Conservation (phyloP, 2,888 invertebrate species). For the Lamellibrachia columna region DNA sequence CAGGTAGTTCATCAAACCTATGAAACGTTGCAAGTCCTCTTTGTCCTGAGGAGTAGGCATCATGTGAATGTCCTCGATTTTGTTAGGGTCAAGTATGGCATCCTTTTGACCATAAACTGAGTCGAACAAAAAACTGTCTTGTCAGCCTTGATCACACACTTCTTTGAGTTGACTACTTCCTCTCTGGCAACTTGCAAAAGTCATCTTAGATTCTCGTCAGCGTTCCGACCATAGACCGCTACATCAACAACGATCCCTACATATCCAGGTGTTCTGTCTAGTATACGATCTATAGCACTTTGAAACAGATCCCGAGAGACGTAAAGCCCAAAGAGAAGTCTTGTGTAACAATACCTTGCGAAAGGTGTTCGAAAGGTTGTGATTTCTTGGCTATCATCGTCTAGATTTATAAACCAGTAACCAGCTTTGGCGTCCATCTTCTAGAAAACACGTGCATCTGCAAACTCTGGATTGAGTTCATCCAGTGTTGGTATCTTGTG, state of each 20-base stretch:
- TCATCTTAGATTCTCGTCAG: no score
- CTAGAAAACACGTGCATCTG: background rate
- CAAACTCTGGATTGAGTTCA: background rate
- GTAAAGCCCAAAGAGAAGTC: background rate
- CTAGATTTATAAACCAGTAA: background rate
- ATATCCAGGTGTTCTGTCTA: no score
- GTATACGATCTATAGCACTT: no score
- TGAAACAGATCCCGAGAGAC: background rate
- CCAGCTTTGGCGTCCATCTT: background rate
- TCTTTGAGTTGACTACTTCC: background rate
- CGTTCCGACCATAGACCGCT: no score
- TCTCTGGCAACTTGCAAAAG: no score
- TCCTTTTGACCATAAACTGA: slow-evolving; percentile 27
- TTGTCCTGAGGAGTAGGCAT: slow-evolving; percentile 33
- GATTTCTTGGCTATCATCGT: background rate
- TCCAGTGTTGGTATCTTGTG: background rate
- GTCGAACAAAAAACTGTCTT: background rate
- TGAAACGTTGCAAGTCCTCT: slow-evolving; percentile 36
- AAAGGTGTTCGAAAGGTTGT: background rate
- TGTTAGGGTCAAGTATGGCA: slow-evolving; percentile 29
- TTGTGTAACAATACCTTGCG: background rate
- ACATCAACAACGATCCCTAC: no score
- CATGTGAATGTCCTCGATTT: slow-evolving; percentile 31
- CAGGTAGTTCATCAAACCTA: slow-evolving; percentile 36
- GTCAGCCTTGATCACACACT: background rate